Base-by-base conservation (phyloP, 1,140 invertebrate species). In the Cardiocondyla obscurior region DNA sequence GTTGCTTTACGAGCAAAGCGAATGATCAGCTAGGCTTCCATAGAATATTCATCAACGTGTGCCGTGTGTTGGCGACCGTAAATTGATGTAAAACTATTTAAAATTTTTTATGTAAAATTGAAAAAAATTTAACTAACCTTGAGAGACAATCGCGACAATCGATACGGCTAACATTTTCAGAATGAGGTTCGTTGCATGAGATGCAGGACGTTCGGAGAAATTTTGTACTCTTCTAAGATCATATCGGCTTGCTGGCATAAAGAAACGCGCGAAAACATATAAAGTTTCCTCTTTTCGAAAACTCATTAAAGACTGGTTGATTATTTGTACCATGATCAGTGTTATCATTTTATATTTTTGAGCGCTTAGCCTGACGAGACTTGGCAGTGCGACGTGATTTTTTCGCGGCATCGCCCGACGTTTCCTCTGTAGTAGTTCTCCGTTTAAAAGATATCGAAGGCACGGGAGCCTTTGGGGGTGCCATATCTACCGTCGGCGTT, bases 331-430 rank as follows among this genome's bases (percentile, higher is more conserved):
- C 90, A 90, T 89, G 62, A 88, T 92, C 87, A 92, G 90, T 85
- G 62, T 79, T 79, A 90, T 86, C 77, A 70, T 70, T 88, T 93
- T 94, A 94, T 49, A 94, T 91, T 85, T 94, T 94, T 89, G 92
- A 92, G 90, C 94, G 93, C 74, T 94, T 94, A 72, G 91, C 89
- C 62, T 94, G 94, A 79, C 94, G 94, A 72, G 93, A 90, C 58
- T 94, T 94, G 57, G 85, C 89, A 81, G 90, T 90, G 72, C 94
- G 94, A 55, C 93, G 92, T 8, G 92, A 90, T 81, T 94, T 94
- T 84, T 94, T 94, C 4, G 62, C 85, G 7, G 84, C 83, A 62
- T 93, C 92, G n/a, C 53, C 90, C 46, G 86, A 87, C 42, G 86
- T 67, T 64, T 93, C 91, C n/a, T 94, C 93, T 7, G 83, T 46